Evolutionary conservation across 2,113 vertebrate species (phyloP).

Genomic region (Prunella himalayana): DNA sequence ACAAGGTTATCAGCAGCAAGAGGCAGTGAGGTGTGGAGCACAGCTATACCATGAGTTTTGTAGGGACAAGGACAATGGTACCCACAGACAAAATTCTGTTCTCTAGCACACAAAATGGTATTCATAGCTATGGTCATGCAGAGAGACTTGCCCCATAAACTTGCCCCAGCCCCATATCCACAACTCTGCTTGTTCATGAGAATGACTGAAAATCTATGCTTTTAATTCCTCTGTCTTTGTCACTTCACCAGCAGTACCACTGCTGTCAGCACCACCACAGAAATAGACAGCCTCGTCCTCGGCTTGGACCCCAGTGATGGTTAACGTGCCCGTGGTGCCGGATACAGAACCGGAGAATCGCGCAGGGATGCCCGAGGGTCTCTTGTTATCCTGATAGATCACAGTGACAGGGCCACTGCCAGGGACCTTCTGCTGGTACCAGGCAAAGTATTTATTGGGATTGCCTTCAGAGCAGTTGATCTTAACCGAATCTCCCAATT

Average conservation of each 20-base stretch:
- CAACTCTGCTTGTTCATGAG: background rate
- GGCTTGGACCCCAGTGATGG: background rate
- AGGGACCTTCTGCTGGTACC: background rate
- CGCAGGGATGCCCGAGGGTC: background rate
- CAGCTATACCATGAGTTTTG: too few species aligned
- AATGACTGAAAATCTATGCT: background rate
- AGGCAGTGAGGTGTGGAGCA: background rate
- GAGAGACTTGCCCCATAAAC: background rate
- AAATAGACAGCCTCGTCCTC: too few species aligned
- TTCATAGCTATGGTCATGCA: background rate
- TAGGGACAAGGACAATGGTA: background rate
- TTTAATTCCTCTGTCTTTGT: background rate
- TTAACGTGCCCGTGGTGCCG: rapidly evolving
- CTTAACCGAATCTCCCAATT: rapidly evolving
- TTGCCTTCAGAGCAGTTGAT: background rate
- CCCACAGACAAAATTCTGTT: too few species aligned
- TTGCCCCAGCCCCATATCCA: background rate
- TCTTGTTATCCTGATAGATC: rapidly evolving
- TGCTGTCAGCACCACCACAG: background rate
- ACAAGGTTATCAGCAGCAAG: background rate
- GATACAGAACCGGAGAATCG: rapidly evolving
- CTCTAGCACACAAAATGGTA: background rate
- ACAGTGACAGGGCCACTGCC: background rate
- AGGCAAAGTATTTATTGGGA: background rate
- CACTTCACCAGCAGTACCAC: background rate